phyloP scores from a whole-genome alignment of 2,113 vertebrate genomes.

The Chaetorhynchus papuensis region DNA sequence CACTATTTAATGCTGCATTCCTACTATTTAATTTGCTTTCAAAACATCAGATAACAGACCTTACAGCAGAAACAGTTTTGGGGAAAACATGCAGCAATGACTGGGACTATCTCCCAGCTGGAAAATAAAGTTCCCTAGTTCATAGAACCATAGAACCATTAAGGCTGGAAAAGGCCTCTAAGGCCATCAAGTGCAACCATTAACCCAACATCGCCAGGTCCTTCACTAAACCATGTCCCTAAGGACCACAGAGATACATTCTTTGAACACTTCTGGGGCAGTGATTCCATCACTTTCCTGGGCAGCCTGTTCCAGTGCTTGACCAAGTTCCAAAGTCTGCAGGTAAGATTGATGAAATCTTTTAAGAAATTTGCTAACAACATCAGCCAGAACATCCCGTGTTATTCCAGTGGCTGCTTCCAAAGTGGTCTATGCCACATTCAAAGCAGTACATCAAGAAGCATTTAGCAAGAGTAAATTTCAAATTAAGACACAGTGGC shows the following conservation, averaged over 20 bases:
- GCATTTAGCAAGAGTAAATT: background rate
- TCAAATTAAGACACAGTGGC: background rate
- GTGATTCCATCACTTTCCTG: background rate
- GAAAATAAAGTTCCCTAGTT: background rate
- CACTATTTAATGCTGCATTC: background rate
- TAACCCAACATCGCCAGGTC: background rate
- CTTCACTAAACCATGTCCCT: background rate
- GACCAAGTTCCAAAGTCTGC: background rate
- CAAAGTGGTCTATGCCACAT: background rate
- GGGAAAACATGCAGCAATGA: background rate
- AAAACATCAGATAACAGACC: background rate
- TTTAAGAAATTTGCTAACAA: background rate
- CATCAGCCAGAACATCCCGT: background rate
- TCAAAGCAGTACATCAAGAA: background rate
- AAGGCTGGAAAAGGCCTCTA: background rate
- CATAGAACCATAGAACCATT: background rate
- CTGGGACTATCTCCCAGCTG: background rate
- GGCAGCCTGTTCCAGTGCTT: background rate
- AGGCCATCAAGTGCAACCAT: background rate
- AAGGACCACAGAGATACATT: background rate
- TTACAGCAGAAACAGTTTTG: background rate
- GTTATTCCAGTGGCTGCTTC: background rate
- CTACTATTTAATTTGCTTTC: background rate
- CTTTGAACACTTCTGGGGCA: background rate
- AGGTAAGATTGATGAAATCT: background rate